Evolutionary conservation across 2,797 vertebrate genomes (phyloP).

Genomic region (Gymnopithys bicolor): DNA sequence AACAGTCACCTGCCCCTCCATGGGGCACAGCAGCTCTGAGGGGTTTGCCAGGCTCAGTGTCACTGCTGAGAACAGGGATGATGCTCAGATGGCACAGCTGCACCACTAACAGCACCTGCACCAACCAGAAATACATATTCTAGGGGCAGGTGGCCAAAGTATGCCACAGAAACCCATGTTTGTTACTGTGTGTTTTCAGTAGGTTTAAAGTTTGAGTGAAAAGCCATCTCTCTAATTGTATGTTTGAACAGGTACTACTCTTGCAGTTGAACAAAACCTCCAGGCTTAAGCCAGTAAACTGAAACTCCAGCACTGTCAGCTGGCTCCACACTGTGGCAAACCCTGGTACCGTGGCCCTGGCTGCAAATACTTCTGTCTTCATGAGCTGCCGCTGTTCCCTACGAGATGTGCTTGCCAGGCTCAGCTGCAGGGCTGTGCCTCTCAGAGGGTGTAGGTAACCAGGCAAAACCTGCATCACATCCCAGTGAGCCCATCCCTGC

Average conservation of each 20-base stretch:
- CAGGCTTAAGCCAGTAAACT: not conserved
- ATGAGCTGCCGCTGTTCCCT: not conserved
- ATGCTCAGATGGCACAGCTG: not conserved
- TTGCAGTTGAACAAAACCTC: not conserved
- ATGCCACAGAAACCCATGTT: not conserved
- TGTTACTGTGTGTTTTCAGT: not conserved
- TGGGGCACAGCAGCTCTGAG: fast-evolving
- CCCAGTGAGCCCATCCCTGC: not conserved
- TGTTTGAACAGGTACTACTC: not conserved
- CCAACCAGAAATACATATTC: not conserved
- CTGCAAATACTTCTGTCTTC: not conserved
- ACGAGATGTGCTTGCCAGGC: not conserved
- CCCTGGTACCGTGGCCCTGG: not conserved
- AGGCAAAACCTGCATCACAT: not conserved
- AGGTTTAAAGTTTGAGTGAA: not conserved
- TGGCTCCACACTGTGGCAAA: not conserved
- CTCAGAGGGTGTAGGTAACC: not conserved
- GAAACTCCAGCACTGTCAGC: not conserved
- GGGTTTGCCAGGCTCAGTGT: not conserved
- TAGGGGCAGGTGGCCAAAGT: not conserved
- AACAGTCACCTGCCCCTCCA: not conserved
- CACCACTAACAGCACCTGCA: not conserved
- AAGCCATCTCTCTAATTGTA: not conserved
- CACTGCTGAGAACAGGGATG: not conserved
- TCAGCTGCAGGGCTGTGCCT: not conserved